Base-by-base conservation (phyloP, 1,140 invertebrate species). In the Arion vulgaris region DNA sequence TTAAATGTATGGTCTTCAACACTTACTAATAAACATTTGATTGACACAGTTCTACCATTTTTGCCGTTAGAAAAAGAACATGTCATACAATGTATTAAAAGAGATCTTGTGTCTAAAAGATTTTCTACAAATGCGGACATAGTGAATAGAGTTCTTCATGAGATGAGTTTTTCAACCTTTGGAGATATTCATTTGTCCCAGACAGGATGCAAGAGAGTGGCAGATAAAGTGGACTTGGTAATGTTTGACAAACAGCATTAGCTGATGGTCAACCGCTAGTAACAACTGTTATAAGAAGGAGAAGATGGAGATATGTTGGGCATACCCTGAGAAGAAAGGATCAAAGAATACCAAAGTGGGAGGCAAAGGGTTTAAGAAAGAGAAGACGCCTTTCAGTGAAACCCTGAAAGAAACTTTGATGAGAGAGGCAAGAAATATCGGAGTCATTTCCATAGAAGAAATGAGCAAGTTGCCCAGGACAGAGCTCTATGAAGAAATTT, bases 1-100 rank as follows among this genome's bases (percentile, higher is more conserved):
- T 34, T 36, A 7, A 69, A 81, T 72, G 76, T 81, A 28, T 90
- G 89, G 89, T 89, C 86, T 80, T 45, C 77, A n/a, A 94, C 95
- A 80, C 91, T 97, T 0, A 96, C 98, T 86, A 94, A 95, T 51
- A 94, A 95, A n/a, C 95, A 95, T 92, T 92, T 98, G 23, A 97
- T 99, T 80, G 97, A 98, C 92, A 95, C 96, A 89, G 98, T 96
- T 91, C 94, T 99, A 76, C 98, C 98, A 80, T 99, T 99, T 91
- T 89, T 99, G 81, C 98, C 98, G 0, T 91, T 99, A 36, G 97
- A 98, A 92, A 94, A 95, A 90, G 86, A 92, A 9, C 98, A 99
- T 93, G 94, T 99, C 4, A 93, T 93, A 82, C 89, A 94, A 78
- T 99, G 98, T 91, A 92, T 94, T 68, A 83, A 86, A 73, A 91